Base-by-base conservation (phyloP, 2,797 vertebrate species). In the Falco columbarius region DNA sequence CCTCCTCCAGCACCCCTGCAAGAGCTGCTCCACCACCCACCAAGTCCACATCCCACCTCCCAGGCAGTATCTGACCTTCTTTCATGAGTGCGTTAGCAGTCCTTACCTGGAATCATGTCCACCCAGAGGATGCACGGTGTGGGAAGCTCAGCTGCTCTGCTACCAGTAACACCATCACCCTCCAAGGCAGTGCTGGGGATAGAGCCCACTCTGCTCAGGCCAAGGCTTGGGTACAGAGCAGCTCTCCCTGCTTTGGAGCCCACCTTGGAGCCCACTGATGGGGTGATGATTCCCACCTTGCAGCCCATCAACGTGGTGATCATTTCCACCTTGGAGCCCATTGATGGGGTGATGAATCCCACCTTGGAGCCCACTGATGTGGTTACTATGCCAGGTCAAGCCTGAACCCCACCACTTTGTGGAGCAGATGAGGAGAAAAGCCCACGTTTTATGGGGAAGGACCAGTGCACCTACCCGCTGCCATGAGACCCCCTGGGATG, bases 91-190 rank as follows among this genome's bases (percentile, higher is more conserved):
- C 18, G 3, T 0, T 1, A 23, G 36, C 0, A 4, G 10, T 7
- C 8, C 42, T 56, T 20, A 20, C 56, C 36, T 30, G 32, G n/a
- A 83, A 9, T 6, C 6, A 1, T 1, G 0, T 14, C 59, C 5
- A 0, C 3, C 14, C 5, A 6, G 36, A 70, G 29, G 19, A 10
- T 2, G 1, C 11, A 4, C 0, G 0, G 14, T 2, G 3, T 1
- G 9, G 61, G 40, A 66, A 54, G 17, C 20, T 11, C 17, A 15
- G 23, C 7, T 10, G 29, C 26, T 46, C 49, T 42, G 7, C 24
- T 24, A 17, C 6, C n/a, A n/a, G 4, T 1, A 29, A 26, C 15
- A 16, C 17, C 38, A 24, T 23, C 58, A 8, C 5, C 30, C 26
- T 3, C 4, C 7, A 8, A 15, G 6, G 26, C 36, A 49, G 3